Evolutionary conservation across 2,113 vertebrate genomes (phyloP).

Genomic region (Eubucco bourcierii): DNA sequence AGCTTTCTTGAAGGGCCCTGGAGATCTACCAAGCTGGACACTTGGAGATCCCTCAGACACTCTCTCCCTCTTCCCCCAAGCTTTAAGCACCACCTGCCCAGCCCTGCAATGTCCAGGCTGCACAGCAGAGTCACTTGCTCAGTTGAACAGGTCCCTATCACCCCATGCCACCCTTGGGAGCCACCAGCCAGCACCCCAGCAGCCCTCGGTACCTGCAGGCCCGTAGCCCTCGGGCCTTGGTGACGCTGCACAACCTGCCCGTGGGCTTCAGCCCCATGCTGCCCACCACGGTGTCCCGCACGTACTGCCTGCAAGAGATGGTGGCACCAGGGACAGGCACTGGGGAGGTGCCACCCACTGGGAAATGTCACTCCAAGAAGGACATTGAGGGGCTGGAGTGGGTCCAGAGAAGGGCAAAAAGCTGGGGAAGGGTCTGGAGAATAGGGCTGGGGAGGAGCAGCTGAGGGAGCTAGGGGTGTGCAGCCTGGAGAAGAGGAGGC

Average conservation of each 20-base stretch:
- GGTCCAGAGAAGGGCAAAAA: neutral
- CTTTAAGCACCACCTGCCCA: neutral
- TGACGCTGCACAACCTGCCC: slow-evolving; percentile 86
- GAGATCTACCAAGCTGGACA: neutral
- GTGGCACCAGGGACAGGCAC: fast-evolving
- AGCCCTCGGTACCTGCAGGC: slow-evolving; percentile 84
- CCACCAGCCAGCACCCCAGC: neutral
- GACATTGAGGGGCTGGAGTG: neutral
- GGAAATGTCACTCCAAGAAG: fast-evolving
- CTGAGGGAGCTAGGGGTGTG: neutral
- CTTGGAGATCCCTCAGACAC: too few species aligned
- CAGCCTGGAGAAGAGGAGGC: neutral
- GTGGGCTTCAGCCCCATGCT: slow-evolving; percentile 96
- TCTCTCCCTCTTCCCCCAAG: neutral
- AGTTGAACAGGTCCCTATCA: neutral
- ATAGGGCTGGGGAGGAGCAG: neutral
- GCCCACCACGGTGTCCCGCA: slow-evolving; percentile 89
- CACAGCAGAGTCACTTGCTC: fast-evolving
- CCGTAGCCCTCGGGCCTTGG: slow-evolving; percentile 90
- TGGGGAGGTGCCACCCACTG: neutral
- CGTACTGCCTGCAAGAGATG: slow-evolving; percentile 82
- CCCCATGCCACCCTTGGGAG: fast-evolving
- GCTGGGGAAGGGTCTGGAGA: neutral
- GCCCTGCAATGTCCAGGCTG: neutral
- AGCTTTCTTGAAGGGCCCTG: too few species aligned